A percentile compares a stretch with the other conserved stretches of the same genome.
Evolutionary conservation across 1,140 invertebrate genomes (phyloP).

Genomic region (Pollicipes pollicipes): DNA sequence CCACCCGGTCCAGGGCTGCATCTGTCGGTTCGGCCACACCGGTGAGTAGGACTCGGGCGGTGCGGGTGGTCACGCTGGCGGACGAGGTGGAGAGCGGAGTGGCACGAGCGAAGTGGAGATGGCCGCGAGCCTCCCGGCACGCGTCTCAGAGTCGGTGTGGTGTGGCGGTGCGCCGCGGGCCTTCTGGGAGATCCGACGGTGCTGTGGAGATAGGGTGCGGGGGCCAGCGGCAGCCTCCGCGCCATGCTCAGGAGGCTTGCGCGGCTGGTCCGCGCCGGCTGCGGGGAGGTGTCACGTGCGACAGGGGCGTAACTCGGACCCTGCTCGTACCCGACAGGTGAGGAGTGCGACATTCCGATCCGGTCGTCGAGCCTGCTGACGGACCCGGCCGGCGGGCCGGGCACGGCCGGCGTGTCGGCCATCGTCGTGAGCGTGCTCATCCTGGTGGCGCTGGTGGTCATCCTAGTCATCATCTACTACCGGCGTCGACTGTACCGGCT

Average conservation of each 20-base stretch:
- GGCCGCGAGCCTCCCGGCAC: constrained; percentile 10
- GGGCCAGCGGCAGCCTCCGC: too few relatives aligned
- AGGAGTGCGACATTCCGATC: not conserved
- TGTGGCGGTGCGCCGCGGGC: not conserved
- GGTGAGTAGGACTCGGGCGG: constrained; percentile 37
- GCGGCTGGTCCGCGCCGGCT: too few relatives aligned
- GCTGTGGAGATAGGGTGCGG: too few relatives aligned
- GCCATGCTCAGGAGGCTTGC: too few relatives aligned
- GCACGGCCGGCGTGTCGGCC: not conserved
- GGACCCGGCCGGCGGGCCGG: not conserved
- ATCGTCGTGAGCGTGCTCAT: not conserved
- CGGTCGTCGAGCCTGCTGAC: not conserved
- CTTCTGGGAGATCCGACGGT: too few relatives aligned
- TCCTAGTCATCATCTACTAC: constrained; percentile 40
- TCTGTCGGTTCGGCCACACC: constrained; percentile 53
- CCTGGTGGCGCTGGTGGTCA: constrained; percentile 34
- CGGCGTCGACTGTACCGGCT: constrained; percentile 50
- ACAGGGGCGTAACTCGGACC: too few relatives aligned
- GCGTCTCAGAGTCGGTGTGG: not conserved
- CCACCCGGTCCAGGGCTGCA: constrained; percentile 57
- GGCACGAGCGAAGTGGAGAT: constrained; percentile 14
- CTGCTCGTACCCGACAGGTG: not conserved
- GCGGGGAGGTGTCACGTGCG: too few relatives aligned
- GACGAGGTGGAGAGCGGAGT: constrained; percentile 14
- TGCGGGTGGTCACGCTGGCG: too few relatives aligned